A percentile compares a stretch with the other conserved stretches of the same genome.
Conservation (phyloP, 2,797 vertebrate species). For the Holocentrus rufus region DNA sequence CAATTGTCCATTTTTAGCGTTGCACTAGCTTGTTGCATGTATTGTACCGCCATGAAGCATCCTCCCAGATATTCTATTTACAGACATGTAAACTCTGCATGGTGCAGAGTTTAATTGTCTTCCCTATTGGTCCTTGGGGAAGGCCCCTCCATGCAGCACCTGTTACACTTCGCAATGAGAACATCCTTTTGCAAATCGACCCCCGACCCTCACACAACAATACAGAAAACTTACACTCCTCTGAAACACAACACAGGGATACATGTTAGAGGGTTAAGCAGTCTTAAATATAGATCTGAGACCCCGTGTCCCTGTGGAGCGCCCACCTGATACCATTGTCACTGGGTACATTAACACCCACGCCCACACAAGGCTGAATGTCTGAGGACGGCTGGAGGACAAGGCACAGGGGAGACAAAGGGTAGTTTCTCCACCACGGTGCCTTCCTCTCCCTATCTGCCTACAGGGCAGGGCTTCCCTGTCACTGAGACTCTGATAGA, state of each 20-base stretch:
- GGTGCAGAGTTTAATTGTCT: slow-evolving; percentile 8
- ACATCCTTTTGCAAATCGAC: slow-evolving; percentile 37
- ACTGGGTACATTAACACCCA: slow-evolving; percentile 42
- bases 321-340: slow-evolving; percentile 67
- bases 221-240: slow-evolving; percentile 44
- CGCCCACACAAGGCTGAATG: slow-evolving; percentile 45
- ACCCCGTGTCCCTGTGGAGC: slow-evolving; percentile 52
- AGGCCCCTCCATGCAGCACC: slow-evolving; percentile 50
- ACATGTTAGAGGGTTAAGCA: neutral
- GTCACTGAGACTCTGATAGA: slow-evolving; percentile 39
- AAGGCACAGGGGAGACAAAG: slow-evolving; percentile 51
- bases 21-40: neutral
- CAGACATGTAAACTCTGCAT: slow-evolving; percentile 30
- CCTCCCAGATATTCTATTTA: slow-evolving; percentile 33
- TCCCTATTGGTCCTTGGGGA: slow-evolving; percentile 50
- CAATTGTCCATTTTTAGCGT: neutral
- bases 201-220: slow-evolving; percentile 49
- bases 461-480: slow-evolving; percentile 66
- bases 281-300: slow-evolving; percentile 63
- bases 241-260: slow-evolving; percentile 45
- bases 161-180: slow-evolving; percentile 50
- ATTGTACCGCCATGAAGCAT: slow-evolving; percentile 18
- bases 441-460: slow-evolving; percentile 52
- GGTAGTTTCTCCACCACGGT: slow-evolving; percentile 42
- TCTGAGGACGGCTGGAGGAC: slow-evolving; percentile 49